Evolutionary conservation across 2,888 invertebrate species (phyloP).

Genomic region (Ptychoptera contaminata): DNA sequence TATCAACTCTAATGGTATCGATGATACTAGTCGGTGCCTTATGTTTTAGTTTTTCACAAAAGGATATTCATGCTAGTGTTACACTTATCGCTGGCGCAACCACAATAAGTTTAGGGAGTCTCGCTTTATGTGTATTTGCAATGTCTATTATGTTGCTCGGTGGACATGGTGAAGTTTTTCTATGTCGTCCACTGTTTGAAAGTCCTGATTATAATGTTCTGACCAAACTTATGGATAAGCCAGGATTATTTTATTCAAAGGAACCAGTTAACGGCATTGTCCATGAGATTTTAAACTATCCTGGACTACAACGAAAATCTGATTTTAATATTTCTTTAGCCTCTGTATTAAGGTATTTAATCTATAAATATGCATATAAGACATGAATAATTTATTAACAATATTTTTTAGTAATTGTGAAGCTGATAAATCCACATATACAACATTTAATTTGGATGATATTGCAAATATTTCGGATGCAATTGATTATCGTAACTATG

Average conservation of each 20-base stretch:
- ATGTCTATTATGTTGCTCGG: constrained; percentile 25
- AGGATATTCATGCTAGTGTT: constrained; percentile 25
- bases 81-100: constrained; percentile 23
- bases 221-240: constrained; percentile 47
- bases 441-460: constrained; percentile 52
- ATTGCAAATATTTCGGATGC: constrained; percentile 51
- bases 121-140: constrained; percentile 24
- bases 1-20: constrained; percentile 25
- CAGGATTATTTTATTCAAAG: constrained; percentile 42
- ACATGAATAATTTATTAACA: background rate
- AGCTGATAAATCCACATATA: constrained; percentile 54
- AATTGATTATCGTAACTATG: constrained; percentile 21
- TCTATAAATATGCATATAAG: too few species aligned
- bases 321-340: constrained; percentile 27
- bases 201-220: constrained; percentile 45
- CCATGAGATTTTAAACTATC: constrained; percentile 24
- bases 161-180: constrained; percentile 34
- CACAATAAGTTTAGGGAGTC: constrained; percentile 25
- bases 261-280: constrained; percentile 28
- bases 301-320: constrained; percentile 22
- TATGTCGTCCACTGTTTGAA: constrained; percentile 58
- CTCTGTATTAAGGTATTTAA: constrained; percentile 25
- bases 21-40: constrained; percentile 25
- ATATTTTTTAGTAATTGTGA: constrained; percentile 45
- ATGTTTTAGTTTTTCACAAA: constrained; percentile 27